Base-by-base conservation (phyloP, 2,113 vertebrate genomes). In the Coptodon bakossiorum region DNA sequence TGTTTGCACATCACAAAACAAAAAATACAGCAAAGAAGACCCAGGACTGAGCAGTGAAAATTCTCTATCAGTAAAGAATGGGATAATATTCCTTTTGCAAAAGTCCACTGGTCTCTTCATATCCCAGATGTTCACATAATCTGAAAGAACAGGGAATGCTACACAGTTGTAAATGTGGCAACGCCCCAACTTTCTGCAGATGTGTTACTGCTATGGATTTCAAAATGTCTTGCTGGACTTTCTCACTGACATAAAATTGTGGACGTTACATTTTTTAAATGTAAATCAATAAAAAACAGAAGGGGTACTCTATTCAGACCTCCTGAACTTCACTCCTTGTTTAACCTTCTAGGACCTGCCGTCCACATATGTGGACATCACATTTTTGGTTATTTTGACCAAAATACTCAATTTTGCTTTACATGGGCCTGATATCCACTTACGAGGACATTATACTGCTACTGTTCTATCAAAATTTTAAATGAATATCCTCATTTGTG, bases 21-120 rank as follows among this genome's bases (percentile, higher is more conserved):
- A 38, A 68, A 68, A 5, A 13, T 5, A 38, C 4, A 68, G 19
- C 10, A 66, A 66, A 66, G 34, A 38, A 68, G 61, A 38, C 34
- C 11, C 61, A 68, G 61, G 10, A 68, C 34, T 38, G 19, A 68
- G 19, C 61, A 38, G 34, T 68, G 34, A 38, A 38, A 68, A 68
- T 68, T 38, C 63, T 38, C 34, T 22, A 19, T 0, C 0, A 66
- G 61, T 38, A 13, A 66, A 66, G 34, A 66, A 66, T 66, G 61
- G 0, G 34, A 13, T 38, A 66, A 38, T 38, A 13, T 22, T 38
- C 61, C 61, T 38, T 38, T 38, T 4, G 1, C 34, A 68, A 2
- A 38, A 0, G 19, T 68, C 19, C 61, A 38, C 19, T 68, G 61
- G 61, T 38, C 61, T 22, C 19, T 38, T 68, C 61, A 68, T 38